These are phyloP conservation scores for Drosophila mulleri DNA, from an alignment of 2,888 invertebrate genomes.

Conservation along the genomic window DNA sequence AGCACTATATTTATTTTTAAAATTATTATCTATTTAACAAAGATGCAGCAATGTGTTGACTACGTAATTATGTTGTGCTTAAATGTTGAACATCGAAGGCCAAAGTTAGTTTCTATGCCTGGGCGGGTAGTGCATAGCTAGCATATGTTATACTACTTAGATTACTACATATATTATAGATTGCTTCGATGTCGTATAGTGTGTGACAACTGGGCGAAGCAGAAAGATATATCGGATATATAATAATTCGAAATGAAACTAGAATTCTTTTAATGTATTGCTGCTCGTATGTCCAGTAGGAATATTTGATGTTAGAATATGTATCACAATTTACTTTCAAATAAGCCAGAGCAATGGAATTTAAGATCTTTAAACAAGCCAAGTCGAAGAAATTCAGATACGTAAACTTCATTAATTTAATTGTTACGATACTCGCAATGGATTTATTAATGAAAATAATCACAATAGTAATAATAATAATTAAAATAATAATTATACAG, in stretches of 20 bases:
- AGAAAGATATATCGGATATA: not conserved
- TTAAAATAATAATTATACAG: not conserved
- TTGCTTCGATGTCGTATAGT: not conserved
- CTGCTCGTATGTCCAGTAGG: too few species aligned
- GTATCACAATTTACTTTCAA: too few species aligned
- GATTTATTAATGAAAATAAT: too few species aligned
- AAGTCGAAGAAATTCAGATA: too few species aligned
- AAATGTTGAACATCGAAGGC: not conserved
- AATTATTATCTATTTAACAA: slow-evolving; percentile 2
- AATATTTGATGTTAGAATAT: too few species aligned
- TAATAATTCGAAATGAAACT: not conserved
- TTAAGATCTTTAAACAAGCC: too few species aligned
- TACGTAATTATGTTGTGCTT: not conserved
- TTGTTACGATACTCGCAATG: too few species aligned
- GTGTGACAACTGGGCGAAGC: not conserved
- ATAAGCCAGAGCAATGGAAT: too few species aligned
- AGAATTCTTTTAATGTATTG: too few species aligned
- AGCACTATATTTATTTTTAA: not conserved
- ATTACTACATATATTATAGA: not conserved
- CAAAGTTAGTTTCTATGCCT: not conserved
- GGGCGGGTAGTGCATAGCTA: not conserved
- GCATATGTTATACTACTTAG: not conserved
- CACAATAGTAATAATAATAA: too few species aligned
- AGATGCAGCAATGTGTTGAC: not conserved
- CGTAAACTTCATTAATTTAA: too few species aligned